Conservation (phyloP, 2,113 vertebrate genomes). For the Calypte anna region DNA sequence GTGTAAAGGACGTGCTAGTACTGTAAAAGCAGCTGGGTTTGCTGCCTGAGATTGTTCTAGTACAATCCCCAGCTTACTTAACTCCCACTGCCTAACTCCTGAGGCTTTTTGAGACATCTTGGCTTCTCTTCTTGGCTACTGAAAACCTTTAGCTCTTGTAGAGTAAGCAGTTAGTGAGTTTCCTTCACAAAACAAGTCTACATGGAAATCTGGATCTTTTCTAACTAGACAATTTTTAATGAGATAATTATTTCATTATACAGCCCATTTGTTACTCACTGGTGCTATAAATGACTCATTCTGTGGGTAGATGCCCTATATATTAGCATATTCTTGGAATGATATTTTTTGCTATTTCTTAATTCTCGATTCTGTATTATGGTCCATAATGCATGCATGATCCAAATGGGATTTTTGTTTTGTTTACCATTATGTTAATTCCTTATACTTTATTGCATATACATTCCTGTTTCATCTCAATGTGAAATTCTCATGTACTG, state of each 20-base stretch:
- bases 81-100: neutral
- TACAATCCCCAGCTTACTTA: neutral
- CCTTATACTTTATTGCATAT: neutral
- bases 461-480: neutral
- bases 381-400: neutral
- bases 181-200: neutral
- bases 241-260: constrained; percentile 24
- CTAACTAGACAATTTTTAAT: neutral
- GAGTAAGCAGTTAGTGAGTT: neutral
- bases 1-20: neutral
- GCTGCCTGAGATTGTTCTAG: neutral
- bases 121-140: neutral
- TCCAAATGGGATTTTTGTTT: neutral
- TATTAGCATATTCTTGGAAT: neutral
- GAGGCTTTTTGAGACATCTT: neutral
- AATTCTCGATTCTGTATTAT: neutral
- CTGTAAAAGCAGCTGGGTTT: neutral
- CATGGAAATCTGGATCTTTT: neutral
- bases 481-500: neutral
- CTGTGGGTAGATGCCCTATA: constrained; percentile 3
- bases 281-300: constrained; percentile 8
- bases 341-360: neutral
- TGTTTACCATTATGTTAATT: neutral
- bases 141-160: neutral
- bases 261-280: neutral